Evolutionary conservation across 2,797 vertebrate genomes (phyloP).

Genomic region (Pangasius djambal): DNA sequence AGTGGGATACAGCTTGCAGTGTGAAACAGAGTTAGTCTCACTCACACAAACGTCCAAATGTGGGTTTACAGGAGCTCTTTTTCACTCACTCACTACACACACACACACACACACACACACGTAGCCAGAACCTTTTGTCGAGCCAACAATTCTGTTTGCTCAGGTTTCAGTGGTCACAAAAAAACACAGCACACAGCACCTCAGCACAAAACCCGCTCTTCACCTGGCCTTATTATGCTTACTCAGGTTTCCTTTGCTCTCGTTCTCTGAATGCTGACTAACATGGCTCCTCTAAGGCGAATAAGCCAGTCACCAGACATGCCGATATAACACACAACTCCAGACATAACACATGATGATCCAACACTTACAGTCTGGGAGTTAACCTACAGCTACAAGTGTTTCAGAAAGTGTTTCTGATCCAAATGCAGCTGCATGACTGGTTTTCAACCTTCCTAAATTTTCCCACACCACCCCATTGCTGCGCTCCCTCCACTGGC

Average conservation of each 20-base stretch:
- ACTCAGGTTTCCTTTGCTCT: conserved; percentile 24
- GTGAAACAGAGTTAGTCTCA: conserved; percentile 15
- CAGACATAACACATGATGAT: neutral
- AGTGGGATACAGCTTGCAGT: conserved; percentile 29
- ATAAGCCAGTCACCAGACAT: neutral
- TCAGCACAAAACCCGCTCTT: neutral
- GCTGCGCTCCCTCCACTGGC: too few relatives aligned
- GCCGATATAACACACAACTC: neutral
- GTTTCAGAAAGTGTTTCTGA: neutral
- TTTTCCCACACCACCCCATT: too few relatives aligned
- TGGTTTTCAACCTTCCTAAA: too few relatives aligned
- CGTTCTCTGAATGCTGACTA: conserved; percentile 9
- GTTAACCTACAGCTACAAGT: neutral
- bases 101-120: conserved; percentile 4
- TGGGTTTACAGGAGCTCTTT: conserved; percentile 17
- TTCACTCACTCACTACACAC: neutral
- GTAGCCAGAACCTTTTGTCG: conserved; percentile 23
- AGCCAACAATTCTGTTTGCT: conserved; percentile 39
- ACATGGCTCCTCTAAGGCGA: neutral
- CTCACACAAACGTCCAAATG: neutral
- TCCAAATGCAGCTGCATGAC: too few relatives aligned
- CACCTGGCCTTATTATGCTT: conserved; percentile 26
- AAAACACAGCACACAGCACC: conserved; percentile 9
- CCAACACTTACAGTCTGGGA: neutral
- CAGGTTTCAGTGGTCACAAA: conserved; percentile 42